These are phyloP conservation scores for Basileuterus tristriatus DNA, from an alignment of 2,797 vertebrate species.

Conservation along the genomic window DNA sequence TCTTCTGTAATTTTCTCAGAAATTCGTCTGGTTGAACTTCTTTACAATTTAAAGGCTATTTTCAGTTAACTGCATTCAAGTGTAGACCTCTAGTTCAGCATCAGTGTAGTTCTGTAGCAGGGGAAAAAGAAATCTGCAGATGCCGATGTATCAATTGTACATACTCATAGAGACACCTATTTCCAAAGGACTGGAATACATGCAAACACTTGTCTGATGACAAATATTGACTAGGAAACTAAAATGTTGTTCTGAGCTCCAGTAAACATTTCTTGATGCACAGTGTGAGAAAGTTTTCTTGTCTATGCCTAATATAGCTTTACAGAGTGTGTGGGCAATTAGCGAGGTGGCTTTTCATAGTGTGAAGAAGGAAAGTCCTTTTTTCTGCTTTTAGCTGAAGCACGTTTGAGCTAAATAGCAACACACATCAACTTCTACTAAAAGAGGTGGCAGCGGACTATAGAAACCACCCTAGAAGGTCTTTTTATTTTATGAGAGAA, in stretches of 20 bases:
- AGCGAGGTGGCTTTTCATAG: background rate
- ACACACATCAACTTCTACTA: background rate
- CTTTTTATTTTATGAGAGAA: background rate
- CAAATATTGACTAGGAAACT: constrained; percentile 1
- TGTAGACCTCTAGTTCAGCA: background rate
- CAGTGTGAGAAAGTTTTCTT: constrained; percentile 29
- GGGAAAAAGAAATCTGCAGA: background rate
- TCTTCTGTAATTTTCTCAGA: background rate
- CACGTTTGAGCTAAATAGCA: constrained; percentile 39
- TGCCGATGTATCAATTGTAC: rapidly evolving
- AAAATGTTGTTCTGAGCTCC: background rate
- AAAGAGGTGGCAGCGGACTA: background rate
- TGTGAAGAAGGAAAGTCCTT: constrained; percentile 33
- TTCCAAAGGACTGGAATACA: background rate
- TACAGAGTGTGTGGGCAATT: background rate
- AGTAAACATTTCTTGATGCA: constrained; percentile 26
- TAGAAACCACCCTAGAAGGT: background rate
- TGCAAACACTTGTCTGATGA: background rate
- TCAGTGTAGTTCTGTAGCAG: background rate
- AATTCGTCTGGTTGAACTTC: background rate
- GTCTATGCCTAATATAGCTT: constrained; percentile 5
- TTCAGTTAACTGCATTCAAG: background rate
- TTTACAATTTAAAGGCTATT: background rate
- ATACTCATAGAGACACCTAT: background rate
- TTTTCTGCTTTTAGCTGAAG: background rate